phyloP scores from a whole-genome alignment of 2,797 vertebrate species.

The Coracias cyanogaster region DNA sequence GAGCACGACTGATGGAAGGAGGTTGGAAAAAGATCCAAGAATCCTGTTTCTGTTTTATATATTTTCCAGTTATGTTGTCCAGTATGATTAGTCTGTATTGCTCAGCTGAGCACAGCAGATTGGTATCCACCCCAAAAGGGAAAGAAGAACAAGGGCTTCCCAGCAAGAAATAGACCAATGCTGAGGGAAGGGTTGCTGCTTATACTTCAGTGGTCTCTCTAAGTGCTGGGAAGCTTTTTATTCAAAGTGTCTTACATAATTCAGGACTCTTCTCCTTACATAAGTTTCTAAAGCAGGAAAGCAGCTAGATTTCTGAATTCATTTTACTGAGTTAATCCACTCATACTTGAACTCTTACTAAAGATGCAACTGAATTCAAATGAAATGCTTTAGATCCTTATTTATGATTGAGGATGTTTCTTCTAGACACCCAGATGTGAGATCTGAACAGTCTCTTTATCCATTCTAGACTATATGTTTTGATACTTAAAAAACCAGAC shows the following conservation, averaged over 20 bases:
- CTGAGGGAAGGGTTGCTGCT: not conserved
- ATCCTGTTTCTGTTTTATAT: not conserved
- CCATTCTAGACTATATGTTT: not conserved
- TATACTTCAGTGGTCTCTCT: not conserved
- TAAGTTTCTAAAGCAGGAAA: slow-evolving; percentile 17
- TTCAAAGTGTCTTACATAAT: slow-evolving; percentile 37
- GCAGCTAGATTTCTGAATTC: slow-evolving; percentile 18
- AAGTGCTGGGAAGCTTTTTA: slow-evolving; percentile 32
- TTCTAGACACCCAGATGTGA: not conserved
- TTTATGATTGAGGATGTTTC: not conserved
- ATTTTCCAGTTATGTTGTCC: not conserved
- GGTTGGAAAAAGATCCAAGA: not conserved
- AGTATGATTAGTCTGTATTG: not conserved
- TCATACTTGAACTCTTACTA: not conserved
- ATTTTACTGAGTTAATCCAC: not conserved
- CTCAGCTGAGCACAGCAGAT: not conserved
- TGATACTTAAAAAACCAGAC: not conserved
- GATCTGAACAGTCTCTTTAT: not conserved
- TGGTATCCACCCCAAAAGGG: not conserved
- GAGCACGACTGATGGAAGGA: not conserved
- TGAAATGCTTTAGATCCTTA: not conserved
- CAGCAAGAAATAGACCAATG: not conserved
- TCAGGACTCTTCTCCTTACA: slow-evolving; percentile 5
- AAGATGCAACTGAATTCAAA: not conserved
- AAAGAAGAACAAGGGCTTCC: not conserved